Percentiles rank a stretch among this genome's conserved stretches.
Evolutionary conservation across 2,888 invertebrate genomes (phyloP).

Genomic region (Trichopoda pennipes): DNA sequence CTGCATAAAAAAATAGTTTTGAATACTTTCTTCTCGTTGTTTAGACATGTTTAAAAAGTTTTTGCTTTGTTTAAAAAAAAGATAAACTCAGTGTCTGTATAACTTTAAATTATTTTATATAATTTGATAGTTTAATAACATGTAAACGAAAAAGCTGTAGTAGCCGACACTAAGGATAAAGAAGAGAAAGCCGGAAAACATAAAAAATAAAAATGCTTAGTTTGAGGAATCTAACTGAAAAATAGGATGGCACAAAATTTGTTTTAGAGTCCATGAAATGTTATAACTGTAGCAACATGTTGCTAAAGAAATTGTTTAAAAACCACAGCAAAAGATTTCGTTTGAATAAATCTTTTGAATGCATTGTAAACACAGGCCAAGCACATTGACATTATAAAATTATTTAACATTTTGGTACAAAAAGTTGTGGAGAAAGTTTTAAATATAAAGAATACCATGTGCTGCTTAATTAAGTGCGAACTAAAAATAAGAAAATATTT

Average conservation of each 20-base stretch:
- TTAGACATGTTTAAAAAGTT: not conserved
- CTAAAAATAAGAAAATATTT: too few species aligned
- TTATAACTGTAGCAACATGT: too few species aligned
- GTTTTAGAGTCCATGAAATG: not conserved
- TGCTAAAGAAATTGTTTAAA: too few species aligned
- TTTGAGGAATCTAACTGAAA: slow-evolving; percentile 1
- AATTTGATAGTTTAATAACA: slow-evolving; percentile 45
- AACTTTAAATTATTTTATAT: slow-evolving; percentile 44
- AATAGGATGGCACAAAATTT: not conserved
- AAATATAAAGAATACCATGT: too few species aligned
- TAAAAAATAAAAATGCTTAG: not conserved
- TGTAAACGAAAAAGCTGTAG: slow-evolving; percentile 16
- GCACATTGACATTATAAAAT: too few species aligned
- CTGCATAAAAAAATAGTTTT: not conserved
- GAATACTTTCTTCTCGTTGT: not conserved
- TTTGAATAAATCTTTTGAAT: too few species aligned
- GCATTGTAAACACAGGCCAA: too few species aligned
- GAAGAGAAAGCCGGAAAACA: not conserved
- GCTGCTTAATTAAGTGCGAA: too few species aligned
- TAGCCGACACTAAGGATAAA: not conserved
- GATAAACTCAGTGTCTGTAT: slow-evolving; percentile 11
- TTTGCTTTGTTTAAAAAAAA: not conserved
- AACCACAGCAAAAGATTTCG: too few species aligned
- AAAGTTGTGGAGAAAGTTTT: too few species aligned
- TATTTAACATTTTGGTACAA: too few species aligned